Evolutionary conservation across 2,888 invertebrate genomes (phyloP).

Genomic region (Cancer borealis): DNA sequence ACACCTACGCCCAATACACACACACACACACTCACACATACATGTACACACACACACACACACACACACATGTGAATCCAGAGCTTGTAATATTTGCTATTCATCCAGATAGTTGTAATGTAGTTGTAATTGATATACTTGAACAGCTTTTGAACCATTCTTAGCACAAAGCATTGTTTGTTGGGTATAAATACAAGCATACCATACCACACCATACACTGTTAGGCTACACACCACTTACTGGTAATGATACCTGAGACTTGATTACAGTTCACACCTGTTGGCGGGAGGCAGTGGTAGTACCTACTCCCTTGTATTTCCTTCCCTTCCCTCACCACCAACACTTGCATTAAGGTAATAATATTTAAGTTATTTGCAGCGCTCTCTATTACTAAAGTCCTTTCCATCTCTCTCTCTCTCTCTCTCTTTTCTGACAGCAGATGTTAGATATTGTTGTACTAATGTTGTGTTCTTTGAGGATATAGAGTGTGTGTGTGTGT

Average conservation of each 20-base stretch:
- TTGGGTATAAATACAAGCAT: not conserved
- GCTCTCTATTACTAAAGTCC: not conserved
- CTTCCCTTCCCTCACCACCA: not conserved
- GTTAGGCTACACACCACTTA: not conserved
- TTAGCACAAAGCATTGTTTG: not conserved
- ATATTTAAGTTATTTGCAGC: not conserved
- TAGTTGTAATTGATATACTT: conserved; percentile 32
- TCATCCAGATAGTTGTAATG: not conserved
- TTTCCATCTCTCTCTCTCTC: not conserved
- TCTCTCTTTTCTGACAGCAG: not conserved
- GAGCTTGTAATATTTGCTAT: not conserved
- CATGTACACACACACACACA: not conserved
- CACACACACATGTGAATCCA: not conserved
- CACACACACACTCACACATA: not conserved
- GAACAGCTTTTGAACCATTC: not conserved
- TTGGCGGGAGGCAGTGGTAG: not conserved
- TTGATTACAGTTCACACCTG: not conserved
- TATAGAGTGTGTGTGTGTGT: not conserved
- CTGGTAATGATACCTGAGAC: not conserved
- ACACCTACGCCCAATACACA: not conserved
- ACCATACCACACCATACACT: not conserved
- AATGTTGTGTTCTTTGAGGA: not conserved
- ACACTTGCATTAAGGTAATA: not conserved
- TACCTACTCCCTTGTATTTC: not conserved
- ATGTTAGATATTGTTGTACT: not conserved